Conservation (phyloP, 2,113 vertebrate genomes). For the Gracilinanus agilis region DNA sequence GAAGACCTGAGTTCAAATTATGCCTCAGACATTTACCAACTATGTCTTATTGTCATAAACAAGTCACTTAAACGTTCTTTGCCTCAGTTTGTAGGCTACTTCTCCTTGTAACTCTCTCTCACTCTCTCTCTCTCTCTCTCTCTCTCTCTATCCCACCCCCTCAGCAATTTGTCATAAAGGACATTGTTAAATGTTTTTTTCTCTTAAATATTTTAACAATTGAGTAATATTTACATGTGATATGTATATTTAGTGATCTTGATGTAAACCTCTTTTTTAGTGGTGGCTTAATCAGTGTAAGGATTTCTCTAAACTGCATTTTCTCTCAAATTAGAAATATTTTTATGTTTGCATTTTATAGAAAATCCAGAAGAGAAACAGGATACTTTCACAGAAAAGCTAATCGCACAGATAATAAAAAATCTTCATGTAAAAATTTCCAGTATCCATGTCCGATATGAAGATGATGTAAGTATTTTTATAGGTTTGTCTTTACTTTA, state of each 20-base stretch:
- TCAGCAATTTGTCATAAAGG: too few relatives aligned
- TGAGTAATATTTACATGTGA: not conserved
- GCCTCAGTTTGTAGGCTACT: too few relatives aligned
- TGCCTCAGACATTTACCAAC: too few relatives aligned
- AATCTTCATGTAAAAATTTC: slow-evolving; percentile 99
- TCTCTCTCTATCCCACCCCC: too few relatives aligned
- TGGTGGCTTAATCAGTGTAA: not conserved
- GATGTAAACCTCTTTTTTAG: not conserved
- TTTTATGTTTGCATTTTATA: slow-evolving; percentile 80
- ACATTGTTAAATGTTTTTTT: not conserved
- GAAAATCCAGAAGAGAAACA: slow-evolving; percentile 93
- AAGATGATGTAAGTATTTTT: slow-evolving; percentile 95
- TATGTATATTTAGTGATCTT: not conserved
- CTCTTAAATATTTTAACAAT: not conserved
- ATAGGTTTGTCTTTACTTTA: not conserved
- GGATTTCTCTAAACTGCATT: slow-evolving; percentile 22
- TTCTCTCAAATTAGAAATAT: slow-evolving; percentile 58
- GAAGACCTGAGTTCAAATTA: too few relatives aligned
- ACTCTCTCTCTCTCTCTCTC: too few relatives aligned
- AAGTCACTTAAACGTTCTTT: too few relatives aligned
- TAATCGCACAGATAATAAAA: slow-evolving; percentile 98
- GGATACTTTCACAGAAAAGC: slow-evolving; percentile 96
- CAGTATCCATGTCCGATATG: slow-evolving; percentile 97
- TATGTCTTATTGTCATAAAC: too few relatives aligned
- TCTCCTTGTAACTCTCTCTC: too few relatives aligned